A percentile compares a stretch with the other conserved stretches of the same genome.
Conservation (phyloP, 2,888 invertebrate species). For the Stenchaetothrips biformis region DNA sequence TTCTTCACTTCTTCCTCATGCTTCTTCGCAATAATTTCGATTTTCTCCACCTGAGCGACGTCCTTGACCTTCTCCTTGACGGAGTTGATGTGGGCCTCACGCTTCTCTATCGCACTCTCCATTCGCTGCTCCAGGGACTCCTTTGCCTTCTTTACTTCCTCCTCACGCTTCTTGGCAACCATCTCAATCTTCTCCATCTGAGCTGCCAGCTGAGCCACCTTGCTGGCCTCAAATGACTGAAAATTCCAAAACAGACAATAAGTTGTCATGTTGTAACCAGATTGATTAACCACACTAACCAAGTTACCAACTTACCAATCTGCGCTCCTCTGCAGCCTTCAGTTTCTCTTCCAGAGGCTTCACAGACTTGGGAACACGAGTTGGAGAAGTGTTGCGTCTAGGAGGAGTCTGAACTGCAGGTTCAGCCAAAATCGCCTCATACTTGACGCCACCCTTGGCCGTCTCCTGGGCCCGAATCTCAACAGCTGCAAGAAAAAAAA, state of each 20-base stretch:
- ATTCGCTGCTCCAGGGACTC: conserved; percentile 88
- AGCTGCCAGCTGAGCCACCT: conserved; percentile 73
- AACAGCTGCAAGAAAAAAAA: conserved; percentile 59
- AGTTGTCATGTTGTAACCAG: not conserved
- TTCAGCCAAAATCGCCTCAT: conserved; percentile 86
- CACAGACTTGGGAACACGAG: conserved; percentile 67
- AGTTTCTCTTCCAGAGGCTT: conserved; percentile 90
- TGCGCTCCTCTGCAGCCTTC: conserved; percentile 88
- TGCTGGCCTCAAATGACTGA: conserved; percentile 76
- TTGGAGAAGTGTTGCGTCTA: conserved; percentile 59
- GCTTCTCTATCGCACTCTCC: conserved; percentile 84
- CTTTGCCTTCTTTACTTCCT: conserved; percentile 77
- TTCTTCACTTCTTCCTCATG: conserved; percentile 72
- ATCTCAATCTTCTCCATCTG: conserved; percentile 86
- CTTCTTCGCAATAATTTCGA: conserved; percentile 83
- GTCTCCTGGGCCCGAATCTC: conserved; percentile 91
- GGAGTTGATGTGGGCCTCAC: conserved; percentile 86
- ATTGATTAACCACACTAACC: not conserved
- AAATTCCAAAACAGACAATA: conserved; percentile 33
- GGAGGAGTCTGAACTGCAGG: conserved; percentile 64
- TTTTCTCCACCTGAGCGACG: conserved; percentile 53
- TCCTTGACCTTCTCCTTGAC: conserved; percentile 83
- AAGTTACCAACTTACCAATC: conserved; percentile 62
- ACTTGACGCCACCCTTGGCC: conserved; percentile 84
- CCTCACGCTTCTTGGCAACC: conserved; percentile 81